Conservation (phyloP, 2,888 invertebrate genomes). For the Cantharis lateralis region DNA sequence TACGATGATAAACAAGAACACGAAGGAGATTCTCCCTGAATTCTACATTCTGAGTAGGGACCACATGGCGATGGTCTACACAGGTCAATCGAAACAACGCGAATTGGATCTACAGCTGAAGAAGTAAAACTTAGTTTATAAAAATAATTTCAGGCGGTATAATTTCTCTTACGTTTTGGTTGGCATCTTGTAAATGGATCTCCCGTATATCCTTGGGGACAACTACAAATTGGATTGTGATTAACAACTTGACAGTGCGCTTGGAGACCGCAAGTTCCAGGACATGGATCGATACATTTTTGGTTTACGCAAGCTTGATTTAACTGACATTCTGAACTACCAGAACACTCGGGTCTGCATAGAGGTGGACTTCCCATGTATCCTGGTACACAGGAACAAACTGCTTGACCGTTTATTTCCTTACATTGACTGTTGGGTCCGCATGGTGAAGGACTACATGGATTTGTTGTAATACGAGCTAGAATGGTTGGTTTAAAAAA, state of each 20-base stretch:
- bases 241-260: slow-evolving; percentile 79
- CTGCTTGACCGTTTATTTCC: slow-evolving; percentile 72
- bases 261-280: slow-evolving; percentile 77
- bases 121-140: background rate
- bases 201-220: slow-evolving; percentile 68
- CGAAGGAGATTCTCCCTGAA: slow-evolving; percentile 68
- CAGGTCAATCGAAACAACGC: slow-evolving; percentile 62
- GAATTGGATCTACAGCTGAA: slow-evolving; percentile 37
- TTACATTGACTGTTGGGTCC: slow-evolving; percentile 80
- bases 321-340: slow-evolving; percentile 75
- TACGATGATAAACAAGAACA: slow-evolving; percentile 75
- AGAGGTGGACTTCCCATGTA: slow-evolving; percentile 77
- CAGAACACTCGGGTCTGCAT: slow-evolving; percentile 77
- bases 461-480: slow-evolving; percentile 61
- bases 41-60: slow-evolving; percentile 74
- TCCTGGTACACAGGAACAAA: slow-evolving; percentile 71
- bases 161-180: slow-evolving; percentile 53
- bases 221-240: slow-evolving; percentile 81
- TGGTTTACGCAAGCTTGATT: slow-evolving; percentile 77
- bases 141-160: slow-evolving; percentile 24
- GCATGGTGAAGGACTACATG: slow-evolving; percentile 75
- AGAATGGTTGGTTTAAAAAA: slow-evolving; percentile 15
- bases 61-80: slow-evolving; percentile 82
- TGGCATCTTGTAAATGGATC: slow-evolving; percentile 77
- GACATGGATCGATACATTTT: slow-evolving; percentile 82